Conservation (phyloP, 2,113 vertebrate genomes). For the Datnioides undecimradiatus region DNA sequence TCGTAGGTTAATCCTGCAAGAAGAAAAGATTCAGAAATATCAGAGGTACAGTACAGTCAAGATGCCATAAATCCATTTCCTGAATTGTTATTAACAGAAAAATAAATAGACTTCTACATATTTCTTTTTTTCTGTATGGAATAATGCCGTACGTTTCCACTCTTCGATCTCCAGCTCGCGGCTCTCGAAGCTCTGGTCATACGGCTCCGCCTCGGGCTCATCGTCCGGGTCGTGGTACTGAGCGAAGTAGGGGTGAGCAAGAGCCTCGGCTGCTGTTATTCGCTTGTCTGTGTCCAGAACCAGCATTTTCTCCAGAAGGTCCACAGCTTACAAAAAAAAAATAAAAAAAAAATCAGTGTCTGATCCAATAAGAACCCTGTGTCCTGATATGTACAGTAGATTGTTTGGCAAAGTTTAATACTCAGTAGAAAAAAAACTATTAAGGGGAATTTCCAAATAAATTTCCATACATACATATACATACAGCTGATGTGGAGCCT, state of each 20-base stretch:
- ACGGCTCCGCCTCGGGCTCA: constrained; percentile 95
- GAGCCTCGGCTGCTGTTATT: constrained; percentile 94
- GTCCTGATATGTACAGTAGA: background rate
- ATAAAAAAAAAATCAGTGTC: background rate
- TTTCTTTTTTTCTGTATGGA: background rate
- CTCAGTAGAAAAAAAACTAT: background rate
- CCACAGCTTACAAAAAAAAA: constrained; percentile 86
- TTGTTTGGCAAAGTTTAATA: background rate
- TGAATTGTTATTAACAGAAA: background rate
- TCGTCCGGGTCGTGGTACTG: constrained; percentile 98
- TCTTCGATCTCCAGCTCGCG: constrained; percentile 95
- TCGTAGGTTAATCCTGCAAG: constrained; percentile 93
- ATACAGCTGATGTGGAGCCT: background rate
- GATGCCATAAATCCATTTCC: background rate
- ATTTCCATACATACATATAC: no score
- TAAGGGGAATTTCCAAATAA: background rate
- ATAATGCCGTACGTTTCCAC: constrained; percentile 92
- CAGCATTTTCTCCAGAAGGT: constrained; percentile 98
- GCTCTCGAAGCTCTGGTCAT: constrained; percentile 98
- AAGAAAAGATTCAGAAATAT: background rate
- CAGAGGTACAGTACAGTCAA: background rate
- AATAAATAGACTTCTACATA: background rate
- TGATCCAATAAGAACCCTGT: background rate
- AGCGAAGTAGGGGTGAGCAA: constrained; percentile 93
- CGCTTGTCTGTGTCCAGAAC: constrained; percentile 97